Conservation (phyloP, 35 echinoderm and acorn worm species). For the Strongylocentrotus purpuratus region DNA sequence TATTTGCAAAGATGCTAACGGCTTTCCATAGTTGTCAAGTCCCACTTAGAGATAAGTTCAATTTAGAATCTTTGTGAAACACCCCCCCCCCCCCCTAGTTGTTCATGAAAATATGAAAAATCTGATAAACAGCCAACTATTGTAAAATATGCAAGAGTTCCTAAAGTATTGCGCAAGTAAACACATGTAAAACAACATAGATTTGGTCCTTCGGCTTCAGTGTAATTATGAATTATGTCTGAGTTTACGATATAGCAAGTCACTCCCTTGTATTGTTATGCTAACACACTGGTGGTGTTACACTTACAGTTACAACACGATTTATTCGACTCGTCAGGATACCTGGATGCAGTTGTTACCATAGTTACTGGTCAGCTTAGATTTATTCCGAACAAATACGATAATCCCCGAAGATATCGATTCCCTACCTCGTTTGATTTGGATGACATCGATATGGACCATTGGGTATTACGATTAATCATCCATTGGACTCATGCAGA, state of each 20-base stretch:
- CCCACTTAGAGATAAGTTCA: too few relatives aligned
- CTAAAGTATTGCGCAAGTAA: too few relatives aligned
- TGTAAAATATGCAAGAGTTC: too few relatives aligned
- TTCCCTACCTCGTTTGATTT: not conserved
- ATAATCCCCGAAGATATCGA: not conserved
- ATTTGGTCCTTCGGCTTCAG: too few relatives aligned
- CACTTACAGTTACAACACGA: not conserved
- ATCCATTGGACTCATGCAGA: not conserved
- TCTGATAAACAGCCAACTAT: too few relatives aligned
- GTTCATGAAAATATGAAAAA: too few relatives aligned
- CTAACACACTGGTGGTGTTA: not conserved
- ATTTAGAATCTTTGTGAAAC: too few relatives aligned
- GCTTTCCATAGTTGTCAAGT: too few relatives aligned
- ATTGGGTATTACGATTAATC: not conserved
- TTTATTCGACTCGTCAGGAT: not conserved
- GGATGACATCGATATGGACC: not conserved
- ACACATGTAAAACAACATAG: too few relatives aligned
- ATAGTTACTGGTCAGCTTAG: not conserved
- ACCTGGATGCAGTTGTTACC: not conserved
- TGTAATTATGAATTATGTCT: too few relatives aligned
- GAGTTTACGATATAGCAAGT: not conserved
- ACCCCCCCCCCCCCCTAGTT: too few relatives aligned
- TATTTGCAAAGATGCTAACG: too few relatives aligned
- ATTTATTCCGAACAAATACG: not conserved
- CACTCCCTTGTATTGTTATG: not conserved